Evolutionary conservation across 2,113 vertebrate genomes (phyloP), one percentile per base, ranked within the genome.

Genomic region (Cynoglossus semilaevis): DNA sequence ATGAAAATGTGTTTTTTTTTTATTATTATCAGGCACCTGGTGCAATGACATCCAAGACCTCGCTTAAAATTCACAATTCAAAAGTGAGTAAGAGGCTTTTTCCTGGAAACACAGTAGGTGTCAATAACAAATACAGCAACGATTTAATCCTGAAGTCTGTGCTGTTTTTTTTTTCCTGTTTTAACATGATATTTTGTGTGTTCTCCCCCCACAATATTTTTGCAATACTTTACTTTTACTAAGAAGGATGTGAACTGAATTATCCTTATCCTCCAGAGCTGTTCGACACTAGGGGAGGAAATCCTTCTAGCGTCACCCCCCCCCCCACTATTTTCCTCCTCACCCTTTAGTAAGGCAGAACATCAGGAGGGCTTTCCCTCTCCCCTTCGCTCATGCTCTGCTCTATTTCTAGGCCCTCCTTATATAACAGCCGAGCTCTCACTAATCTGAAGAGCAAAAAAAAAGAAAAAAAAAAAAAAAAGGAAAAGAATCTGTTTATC

Each of bases 401-500:
- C 74, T 82, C 86, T 84, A 87, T 87, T 89, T 86, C 67, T 17
- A 86, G 86, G 74, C 17, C 57, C 63, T 60, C 51, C 81, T 88
- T 88, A 88, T 82, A 77, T 88, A 89, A 89, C 71, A 74, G 60
- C 68, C 51, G 59, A 69, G 56, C 48, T 65, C 76, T 73, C 77
- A 75, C 53, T 87, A 81, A 85, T 83, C 80, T 53, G 57, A 71
- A 78, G 69, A 66, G 76, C 53, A 75, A 85, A 79, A 70, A 76
- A 66, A 29, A 84, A 79, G 73, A 74, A 68, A 79, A 70, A 76
- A 66, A 29, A 84, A 79, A 70, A 74, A 68, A 85, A 81, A 82
- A 76, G 62, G 78, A 80, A 68, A 81, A 84, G 76, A 89, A 84
- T 84, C 79, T 87, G 83, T 82, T 79, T 76, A 76, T 85, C 86